Conservation (phyloP, 2,888 invertebrate species). For the Brachycybe producta region DNA sequence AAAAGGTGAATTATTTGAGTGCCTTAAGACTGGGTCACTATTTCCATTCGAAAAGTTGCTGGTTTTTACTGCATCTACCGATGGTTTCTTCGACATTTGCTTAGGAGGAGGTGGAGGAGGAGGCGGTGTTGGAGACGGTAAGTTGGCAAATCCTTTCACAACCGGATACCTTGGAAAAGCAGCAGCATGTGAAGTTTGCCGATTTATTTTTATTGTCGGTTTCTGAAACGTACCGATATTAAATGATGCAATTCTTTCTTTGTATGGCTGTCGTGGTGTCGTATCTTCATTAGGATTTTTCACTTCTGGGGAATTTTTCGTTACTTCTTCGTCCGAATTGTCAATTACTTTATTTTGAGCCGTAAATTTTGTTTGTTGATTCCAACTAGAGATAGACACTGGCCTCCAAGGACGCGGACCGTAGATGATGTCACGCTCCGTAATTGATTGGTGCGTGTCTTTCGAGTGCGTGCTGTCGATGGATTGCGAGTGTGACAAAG, state of each 20-base stretch:
- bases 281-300: too few relatives aligned
- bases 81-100: not conserved
- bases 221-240: too few relatives aligned
- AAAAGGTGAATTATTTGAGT: too few relatives aligned
- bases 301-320: too few relatives aligned
- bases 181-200: not conserved
- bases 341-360: conserved; percentile 2
- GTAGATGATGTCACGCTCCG: too few relatives aligned
- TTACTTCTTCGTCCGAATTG: not conserved
- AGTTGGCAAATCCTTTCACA: conserved; percentile 11
- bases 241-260: not conserved
- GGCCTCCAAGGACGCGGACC: conserved; percentile 14
- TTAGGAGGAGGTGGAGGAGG: not conserved
- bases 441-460: too few relatives aligned
- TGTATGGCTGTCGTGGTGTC: too few relatives aligned
- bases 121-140: conserved; percentile 12
- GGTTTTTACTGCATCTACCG: not conserved
- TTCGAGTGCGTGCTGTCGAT: too few relatives aligned
- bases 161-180: conserved; percentile 4
- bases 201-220: too few relatives aligned
- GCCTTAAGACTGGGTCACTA: too few relatives aligned
- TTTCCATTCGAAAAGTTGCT: not conserved
- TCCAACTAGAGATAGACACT: not conserved
- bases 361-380: too few relatives aligned
- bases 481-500: not conserved